Percentiles rank a stretch among this genome's conserved stretches.
These are phyloP conservation scores for Campoplex capitator DNA, from an alignment of 2,888 invertebrate species.

Conservation along the genomic window DNA sequence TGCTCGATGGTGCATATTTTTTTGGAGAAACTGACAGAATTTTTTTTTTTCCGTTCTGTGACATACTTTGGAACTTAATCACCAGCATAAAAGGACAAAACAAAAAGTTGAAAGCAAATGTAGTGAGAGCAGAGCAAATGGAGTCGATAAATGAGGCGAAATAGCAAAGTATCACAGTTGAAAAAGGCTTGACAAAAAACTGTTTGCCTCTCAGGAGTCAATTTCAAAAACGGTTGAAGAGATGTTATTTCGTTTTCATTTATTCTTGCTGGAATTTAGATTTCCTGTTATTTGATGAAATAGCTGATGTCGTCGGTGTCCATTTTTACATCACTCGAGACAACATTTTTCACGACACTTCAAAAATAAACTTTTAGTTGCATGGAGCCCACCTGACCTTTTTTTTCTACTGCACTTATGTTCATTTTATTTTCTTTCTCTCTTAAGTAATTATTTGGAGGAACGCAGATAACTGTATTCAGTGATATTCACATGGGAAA, in stretches of 20 bases:
- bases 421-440: neutral
- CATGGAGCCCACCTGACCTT: neutral
- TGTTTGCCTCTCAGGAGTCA: conserved; percentile 20
- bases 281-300: neutral
- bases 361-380: neutral
- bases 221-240: conserved; percentile 26
- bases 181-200: conserved; percentile 54
- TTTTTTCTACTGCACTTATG: neutral
- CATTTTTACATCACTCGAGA: neutral
- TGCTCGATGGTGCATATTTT: neutral
- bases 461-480: too few relatives aligned
- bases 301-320: neutral
- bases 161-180: conserved; percentile 12
- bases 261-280: neutral
- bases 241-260: neutral
- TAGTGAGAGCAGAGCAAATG: conserved; percentile 20
- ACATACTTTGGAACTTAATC: conserved; percentile 48
- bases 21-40: neutral
- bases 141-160: neutral
- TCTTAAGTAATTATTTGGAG: neutral
- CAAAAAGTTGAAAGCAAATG: conserved; percentile 53
- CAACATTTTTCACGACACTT: neutral
- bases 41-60: neutral
- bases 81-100: conserved; percentile 24
- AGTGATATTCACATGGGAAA: neutral